Base-by-base conservation (phyloP, 2,888 invertebrate species). In the Drosophila lutescens region DNA sequence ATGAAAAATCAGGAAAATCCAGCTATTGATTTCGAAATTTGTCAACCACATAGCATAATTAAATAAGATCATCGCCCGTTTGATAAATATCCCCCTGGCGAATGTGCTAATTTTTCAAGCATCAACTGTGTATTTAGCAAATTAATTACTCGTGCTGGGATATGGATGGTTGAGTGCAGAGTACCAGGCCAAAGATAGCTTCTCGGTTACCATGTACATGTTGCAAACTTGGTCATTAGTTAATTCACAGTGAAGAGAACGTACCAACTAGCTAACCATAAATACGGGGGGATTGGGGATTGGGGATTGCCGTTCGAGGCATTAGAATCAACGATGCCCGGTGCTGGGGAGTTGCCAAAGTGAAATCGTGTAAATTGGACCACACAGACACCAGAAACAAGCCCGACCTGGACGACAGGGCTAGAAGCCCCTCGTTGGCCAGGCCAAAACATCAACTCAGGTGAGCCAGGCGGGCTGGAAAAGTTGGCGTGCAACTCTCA, bases 301-400 rank as follows among this genome's bases (percentile, higher is more conserved):
- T 6, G 32, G 55, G 44, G 53, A 23, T 34, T 17, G 32, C 30
- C 15, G 56, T 44, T 50, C 53, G 49, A 57, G 59, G 70, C 76
- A 81, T 85, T 77, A 79, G 88, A 73, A 63, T 62, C 86, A 74
- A 61, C 74, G 76, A 61, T 50, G 50, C 49, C 49, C 43, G 20
- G 47, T 58, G 61, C 74, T 36, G 41, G 69, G 65, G 60, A 55
- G 51, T 49, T 77, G 74, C 69, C 76, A 76, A 80, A 88, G 85
- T 80, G 85, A 85, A 85, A 85, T 85, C 87, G 85, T 88, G 85
- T 85, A 88, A 85, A 85, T 86, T 86, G 87, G 89, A 85, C 88
- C 85, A 88, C 87, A 81, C 76, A 84, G 83, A 71, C 78, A 79
- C 81, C 75, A 67, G 69, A 44, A 71, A 74, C 67, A 53, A 59